Conservation (phyloP, 2,113 vertebrate species). For the Marcusenius ussheri region DNA sequence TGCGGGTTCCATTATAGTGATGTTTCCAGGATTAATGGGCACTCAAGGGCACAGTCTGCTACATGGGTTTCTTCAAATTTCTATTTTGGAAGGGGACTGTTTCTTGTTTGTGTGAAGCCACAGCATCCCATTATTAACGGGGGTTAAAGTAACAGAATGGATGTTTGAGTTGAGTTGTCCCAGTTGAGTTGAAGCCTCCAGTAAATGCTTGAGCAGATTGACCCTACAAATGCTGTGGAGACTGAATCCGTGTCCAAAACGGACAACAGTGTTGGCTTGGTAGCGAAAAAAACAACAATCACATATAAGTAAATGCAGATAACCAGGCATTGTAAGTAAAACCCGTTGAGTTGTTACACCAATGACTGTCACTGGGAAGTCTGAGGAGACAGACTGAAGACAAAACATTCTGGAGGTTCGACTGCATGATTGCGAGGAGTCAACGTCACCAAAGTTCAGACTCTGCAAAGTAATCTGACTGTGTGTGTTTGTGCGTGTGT, state of each 20-base stretch:
- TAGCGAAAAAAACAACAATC: not conserved
- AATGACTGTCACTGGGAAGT: not conserved
- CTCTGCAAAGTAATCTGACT: not conserved
- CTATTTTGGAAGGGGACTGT: constrained; percentile 57
- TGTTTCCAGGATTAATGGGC: constrained; percentile 42
- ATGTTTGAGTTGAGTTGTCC: constrained; percentile 30
- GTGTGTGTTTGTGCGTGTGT: not conserved
- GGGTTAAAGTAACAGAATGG: constrained; percentile 47
- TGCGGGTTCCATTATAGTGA: constrained; percentile 50
- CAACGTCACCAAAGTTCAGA: not conserved
- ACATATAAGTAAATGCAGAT: not conserved
- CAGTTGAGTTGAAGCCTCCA: not conserved
- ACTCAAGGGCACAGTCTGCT: constrained; percentile 38
- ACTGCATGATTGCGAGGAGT: not conserved
- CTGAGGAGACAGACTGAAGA: not conserved
- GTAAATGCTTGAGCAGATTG: not conserved
- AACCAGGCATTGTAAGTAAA: not conserved
- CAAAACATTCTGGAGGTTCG: not conserved
- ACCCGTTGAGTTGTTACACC: not conserved
- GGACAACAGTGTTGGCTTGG: not conserved
- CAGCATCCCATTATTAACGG: constrained; percentile 57
- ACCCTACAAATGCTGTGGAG: not conserved
- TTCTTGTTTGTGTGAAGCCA: constrained; percentile 55
- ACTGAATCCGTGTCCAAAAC: not conserved
- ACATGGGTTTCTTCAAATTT: constrained; percentile 46